Percentiles rank a stretch among this genome's conserved stretches.
These are phyloP conservation scores for Barypeithes pellucidus DNA, from an alignment of 2,888 invertebrate genomes.

Conservation along the genomic window DNA sequence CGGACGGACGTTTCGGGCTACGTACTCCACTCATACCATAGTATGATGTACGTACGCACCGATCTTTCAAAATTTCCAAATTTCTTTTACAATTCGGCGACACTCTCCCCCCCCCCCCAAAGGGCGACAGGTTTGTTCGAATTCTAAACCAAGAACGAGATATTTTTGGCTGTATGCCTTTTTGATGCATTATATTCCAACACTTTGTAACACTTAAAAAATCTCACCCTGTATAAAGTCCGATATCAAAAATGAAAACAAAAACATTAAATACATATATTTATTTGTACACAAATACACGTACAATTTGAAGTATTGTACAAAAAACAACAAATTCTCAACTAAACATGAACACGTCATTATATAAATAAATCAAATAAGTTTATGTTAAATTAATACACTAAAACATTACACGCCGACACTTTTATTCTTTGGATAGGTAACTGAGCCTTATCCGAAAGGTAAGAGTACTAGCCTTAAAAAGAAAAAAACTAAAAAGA, in stretches of 20 bases:
- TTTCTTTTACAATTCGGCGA: too few relatives aligned
- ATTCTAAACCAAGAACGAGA: too few relatives aligned
- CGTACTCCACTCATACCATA: too few relatives aligned
- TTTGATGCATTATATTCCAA: too few relatives aligned
- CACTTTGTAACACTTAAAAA: too few relatives aligned
- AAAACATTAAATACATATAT: constrained; percentile 37
- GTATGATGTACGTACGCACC: too few relatives aligned
- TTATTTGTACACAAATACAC: constrained; percentile 50
- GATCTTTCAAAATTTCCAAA: too few relatives aligned
- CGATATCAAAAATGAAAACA: neutral
- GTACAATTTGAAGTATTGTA: constrained; percentile 47
- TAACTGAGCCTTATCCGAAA: constrained; percentile 2
- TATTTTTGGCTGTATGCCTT: too few relatives aligned
- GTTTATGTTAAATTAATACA: constrained; percentile 10
- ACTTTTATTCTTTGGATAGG: constrained; percentile 1
- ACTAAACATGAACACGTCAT: constrained; percentile 43
- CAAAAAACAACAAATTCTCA: constrained; percentile 40
- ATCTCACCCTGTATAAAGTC: too few relatives aligned
- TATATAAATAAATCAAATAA: constrained; percentile 12
- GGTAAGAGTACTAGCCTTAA: constrained; percentile 17
- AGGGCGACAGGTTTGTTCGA: too few relatives aligned
- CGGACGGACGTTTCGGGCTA: too few relatives aligned
- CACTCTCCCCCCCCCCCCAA: too few relatives aligned
- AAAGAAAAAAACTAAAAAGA: constrained; percentile 6
- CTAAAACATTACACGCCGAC: constrained; percentile 5